Conservation (phyloP, 2,797 vertebrate species). For the Tragopan temminckii region DNA sequence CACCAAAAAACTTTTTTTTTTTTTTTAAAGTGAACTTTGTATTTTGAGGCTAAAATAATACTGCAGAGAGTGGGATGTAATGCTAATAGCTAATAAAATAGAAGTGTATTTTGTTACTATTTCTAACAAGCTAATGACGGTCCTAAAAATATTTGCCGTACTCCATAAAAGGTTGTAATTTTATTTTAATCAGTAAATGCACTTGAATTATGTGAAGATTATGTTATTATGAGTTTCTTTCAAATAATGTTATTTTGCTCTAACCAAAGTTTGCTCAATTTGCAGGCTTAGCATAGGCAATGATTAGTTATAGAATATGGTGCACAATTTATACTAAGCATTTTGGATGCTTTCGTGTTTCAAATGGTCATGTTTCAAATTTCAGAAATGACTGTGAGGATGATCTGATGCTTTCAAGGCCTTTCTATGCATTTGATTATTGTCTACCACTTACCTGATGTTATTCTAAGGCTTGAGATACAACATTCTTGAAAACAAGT, state of each 20-base stretch:
- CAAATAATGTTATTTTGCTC: neutral
- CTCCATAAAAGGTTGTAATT: neutral
- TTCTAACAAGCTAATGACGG: neutral
- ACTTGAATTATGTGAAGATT: neutral
- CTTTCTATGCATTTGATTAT: neutral
- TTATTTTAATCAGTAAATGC: neutral
- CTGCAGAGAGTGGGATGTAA: neutral
- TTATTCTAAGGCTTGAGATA: neutral
- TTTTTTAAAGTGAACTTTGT: neutral
- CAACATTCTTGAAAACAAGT: neutral
- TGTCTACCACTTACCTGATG: neutral
- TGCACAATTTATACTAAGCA: neutral
- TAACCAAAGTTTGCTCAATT: neutral
- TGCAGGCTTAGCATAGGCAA: neutral
- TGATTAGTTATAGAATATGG: neutral
- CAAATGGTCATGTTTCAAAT: neutral
- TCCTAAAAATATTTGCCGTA: slow-evolving; percentile 2
- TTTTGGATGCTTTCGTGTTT: neutral
- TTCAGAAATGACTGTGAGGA: neutral
- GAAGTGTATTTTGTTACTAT: neutral
- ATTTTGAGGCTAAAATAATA: neutral
- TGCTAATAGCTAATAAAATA: neutral
- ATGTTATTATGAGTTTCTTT: neutral
- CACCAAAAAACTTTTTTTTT: neutral
- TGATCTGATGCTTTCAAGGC: neutral